Conservation (phyloP, 1,140 invertebrate species). For the Formica selysi region DNA sequence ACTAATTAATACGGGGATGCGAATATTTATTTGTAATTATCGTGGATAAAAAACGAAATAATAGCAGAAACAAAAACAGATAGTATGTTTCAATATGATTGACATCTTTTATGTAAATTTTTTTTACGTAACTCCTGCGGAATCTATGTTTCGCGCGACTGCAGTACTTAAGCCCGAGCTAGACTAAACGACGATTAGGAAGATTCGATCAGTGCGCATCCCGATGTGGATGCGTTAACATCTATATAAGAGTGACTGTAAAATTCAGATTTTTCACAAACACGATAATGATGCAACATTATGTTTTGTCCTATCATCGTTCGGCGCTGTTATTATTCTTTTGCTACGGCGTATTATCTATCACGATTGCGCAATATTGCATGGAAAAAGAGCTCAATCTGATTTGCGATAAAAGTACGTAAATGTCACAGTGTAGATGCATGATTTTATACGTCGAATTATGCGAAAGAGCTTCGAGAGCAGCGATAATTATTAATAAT, state of each 20-base stretch:
- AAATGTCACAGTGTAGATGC: not conserved
- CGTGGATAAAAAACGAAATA: too few species aligned
- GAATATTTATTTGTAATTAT: too few species aligned
- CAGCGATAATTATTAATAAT: too few species aligned
- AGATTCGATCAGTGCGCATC: not conserved
- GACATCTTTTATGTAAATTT: not conserved
- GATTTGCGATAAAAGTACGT: conserved; percentile 3
- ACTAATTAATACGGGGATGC: too few species aligned
- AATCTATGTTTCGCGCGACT: not conserved
- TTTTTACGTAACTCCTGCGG: not conserved
- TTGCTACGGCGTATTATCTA: not conserved
- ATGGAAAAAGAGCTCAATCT: not conserved
- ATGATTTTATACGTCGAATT: not conserved
- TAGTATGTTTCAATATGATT: not conserved
- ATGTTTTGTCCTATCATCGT: not conserved
- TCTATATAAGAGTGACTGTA: not conserved
- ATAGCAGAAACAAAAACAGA: too few species aligned
- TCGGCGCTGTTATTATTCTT: not conserved
- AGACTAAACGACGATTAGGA: not conserved
- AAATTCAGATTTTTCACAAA: not conserved
- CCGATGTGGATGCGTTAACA: not conserved
- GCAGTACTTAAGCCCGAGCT: too few species aligned
- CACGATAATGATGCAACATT: not conserved
- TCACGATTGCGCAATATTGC: conserved; percentile 16
- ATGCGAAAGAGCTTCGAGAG: not conserved